Percentiles rank a stretch among this genome's conserved stretches.
Evolutionary conservation across 1,140 invertebrate species (phyloP).

Genomic region (Homarus americanus): DNA sequence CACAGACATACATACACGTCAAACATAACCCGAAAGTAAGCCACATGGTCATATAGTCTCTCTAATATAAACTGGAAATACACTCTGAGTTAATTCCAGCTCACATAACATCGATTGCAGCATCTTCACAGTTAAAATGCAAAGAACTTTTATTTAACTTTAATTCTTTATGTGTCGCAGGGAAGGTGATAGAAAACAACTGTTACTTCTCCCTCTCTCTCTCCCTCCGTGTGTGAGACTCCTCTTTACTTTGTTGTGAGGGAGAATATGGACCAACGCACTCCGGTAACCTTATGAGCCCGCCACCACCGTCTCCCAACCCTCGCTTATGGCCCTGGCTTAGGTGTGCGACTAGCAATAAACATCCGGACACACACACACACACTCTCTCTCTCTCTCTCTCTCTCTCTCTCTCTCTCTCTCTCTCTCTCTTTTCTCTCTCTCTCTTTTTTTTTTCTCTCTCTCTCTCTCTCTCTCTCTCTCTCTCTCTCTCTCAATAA

Average conservation of each 20-base stretch:
- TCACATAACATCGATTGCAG: no score
- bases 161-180: no score
- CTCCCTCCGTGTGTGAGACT: not conserved
- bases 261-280: constrained; percentile 23
- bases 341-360: no score
- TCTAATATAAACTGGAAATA: no score
- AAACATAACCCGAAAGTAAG: no score
- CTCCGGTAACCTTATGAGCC: constrained; percentile 7
- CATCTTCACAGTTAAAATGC: no score
- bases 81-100: no score
- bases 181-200: no score
- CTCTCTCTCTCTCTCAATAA: not conserved
- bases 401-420: not conserved
- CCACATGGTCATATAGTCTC: no score
- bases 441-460: not conserved
- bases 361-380: no score
- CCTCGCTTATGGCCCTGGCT: not conserved
- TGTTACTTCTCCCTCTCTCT: not conserved
- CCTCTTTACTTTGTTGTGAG: constrained; percentile 14
- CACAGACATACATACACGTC: no score
- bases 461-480: constrained; percentile 6
- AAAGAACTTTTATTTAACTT: no score
- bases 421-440: not conserved
- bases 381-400: not conserved
- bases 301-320: not conserved